Evolutionary conservation across 2,113 vertebrate genomes (phyloP).

Genomic region (Corythoichthys haematopterus): DNA sequence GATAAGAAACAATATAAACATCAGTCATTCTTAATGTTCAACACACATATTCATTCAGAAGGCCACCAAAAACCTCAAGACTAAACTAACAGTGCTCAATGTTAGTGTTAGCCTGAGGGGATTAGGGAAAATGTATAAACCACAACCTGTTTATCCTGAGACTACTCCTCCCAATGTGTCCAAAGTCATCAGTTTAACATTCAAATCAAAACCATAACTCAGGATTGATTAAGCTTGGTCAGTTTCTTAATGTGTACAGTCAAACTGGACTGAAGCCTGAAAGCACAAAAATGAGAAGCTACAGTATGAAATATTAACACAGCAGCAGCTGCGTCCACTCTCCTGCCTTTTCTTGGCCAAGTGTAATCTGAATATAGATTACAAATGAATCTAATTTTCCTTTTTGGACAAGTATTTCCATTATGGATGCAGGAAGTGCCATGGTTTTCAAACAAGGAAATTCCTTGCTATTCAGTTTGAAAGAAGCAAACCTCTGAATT

Average conservation of each 20-base stretch:
- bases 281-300: conserved; percentile 11
- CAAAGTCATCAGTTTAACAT: conserved; percentile 22
- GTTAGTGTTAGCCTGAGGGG: conserved; percentile 48
- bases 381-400: background rate
- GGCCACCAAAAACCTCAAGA: conserved; percentile 36
- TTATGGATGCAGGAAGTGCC: background rate
- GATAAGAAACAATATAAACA: conserved; percentile 21
- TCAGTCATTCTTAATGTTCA: conserved; percentile 16
- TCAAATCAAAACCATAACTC: conserved; percentile 48
- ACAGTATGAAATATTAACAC: conserved; percentile 4
- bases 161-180: conserved; percentile 33
- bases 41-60: conserved; percentile 2
- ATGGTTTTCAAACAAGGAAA: conserved; percentile 1
- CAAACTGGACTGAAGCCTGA: conserved; percentile 8
- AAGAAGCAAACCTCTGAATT: background rate
- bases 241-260: background rate
- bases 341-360: background rate
- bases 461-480: background rate
- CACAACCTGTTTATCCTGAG: conserved; percentile 35
- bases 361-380: conserved; percentile 7
- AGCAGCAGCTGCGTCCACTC: background rate
- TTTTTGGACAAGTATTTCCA: background rate
- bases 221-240: conserved; percentile 44
- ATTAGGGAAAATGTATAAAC: conserved; percentile 48
- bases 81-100: conserved; percentile 49